Evolutionary conservation across 1,140 invertebrate species (phyloP).

Genomic region (Brachionus plicatilis): DNA sequence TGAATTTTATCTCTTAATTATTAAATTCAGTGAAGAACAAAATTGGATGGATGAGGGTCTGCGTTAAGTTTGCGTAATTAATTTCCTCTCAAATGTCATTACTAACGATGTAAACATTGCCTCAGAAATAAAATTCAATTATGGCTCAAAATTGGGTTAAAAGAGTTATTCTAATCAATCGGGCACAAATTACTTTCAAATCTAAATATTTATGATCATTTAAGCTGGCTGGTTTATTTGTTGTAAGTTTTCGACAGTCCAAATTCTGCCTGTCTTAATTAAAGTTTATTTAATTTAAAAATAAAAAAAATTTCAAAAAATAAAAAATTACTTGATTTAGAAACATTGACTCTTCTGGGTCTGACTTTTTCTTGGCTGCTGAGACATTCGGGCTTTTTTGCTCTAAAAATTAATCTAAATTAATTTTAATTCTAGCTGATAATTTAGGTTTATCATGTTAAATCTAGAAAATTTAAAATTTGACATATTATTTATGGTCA

Average conservation of each 20-base stretch:
- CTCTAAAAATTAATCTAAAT: not conserved
- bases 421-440: not conserved
- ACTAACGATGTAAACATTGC: not conserved
- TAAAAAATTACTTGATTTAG: not conserved
- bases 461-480: not conserved
- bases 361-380: not conserved
- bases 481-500: not conserved
- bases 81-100: not conserved
- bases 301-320: not conserved
- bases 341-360: not conserved
- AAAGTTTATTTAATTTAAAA: not conserved
- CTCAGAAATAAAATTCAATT: not conserved
- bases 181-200: not conserved
- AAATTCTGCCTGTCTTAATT: not conserved
- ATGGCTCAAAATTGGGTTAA: not conserved
- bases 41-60: not conserved
- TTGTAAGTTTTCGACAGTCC: not conserved
- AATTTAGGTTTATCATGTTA: not conserved
- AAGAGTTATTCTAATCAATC: not conserved
- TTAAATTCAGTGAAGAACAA: not conserved
- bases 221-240: not conserved
- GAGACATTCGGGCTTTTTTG: not conserved
- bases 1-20: not conserved
- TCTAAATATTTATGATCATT: conserved; percentile 31
- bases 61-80: not conserved